Base-by-base conservation (phyloP, 2,888 invertebrate species). In the Tipula helvola region DNA sequence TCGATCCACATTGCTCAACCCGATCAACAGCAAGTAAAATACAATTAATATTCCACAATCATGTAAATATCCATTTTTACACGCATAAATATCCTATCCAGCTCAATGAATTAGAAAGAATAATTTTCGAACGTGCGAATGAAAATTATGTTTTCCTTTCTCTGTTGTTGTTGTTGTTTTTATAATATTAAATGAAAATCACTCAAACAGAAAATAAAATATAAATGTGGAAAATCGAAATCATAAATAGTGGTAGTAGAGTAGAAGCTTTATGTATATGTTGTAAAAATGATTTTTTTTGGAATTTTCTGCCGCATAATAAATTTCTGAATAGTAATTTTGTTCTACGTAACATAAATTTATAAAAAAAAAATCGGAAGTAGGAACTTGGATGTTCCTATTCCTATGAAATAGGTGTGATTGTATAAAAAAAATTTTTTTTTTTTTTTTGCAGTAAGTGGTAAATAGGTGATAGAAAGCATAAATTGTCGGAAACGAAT, bases 31-130 rank as follows among this genome's bases (percentile, higher is more conserved):
- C 16, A 52, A 52, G 16, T 7, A 18, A 52, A 52, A 16, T 52
- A 71, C 71, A 71, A 71, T 71, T 71, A 71, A 28, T 71, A 71
- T 71, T 71, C 12, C 28, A 71, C 71, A 71, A 71, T 28, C 71
- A 71, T 71, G 71, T 71, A 28, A 28, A 71, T 71, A 71, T 71
- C 28, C 71, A 71, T 18, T 28, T 71, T 71, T 71, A 71, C 71
- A 71, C 71, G 71, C 71, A 71, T 28, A 71, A 28, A 71, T 71
- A 71, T 71, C 28, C 71, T 71, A 8, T 71, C 71, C 71, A 71
- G 71, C 71, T 71, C 71, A 71, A 71, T 71, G 71, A 71, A 71
- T 71, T 71, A 71, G 71, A 71, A 71, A 71, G 71, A 71, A 71
- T 71, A 71, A 71, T 71, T 71, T 28, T 71, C 71, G 71, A 71